These are phyloP conservation scores for Elephantulus edwardii DNA, from an alignment of 2,113 vertebrate species.

Conservation along the genomic window DNA sequence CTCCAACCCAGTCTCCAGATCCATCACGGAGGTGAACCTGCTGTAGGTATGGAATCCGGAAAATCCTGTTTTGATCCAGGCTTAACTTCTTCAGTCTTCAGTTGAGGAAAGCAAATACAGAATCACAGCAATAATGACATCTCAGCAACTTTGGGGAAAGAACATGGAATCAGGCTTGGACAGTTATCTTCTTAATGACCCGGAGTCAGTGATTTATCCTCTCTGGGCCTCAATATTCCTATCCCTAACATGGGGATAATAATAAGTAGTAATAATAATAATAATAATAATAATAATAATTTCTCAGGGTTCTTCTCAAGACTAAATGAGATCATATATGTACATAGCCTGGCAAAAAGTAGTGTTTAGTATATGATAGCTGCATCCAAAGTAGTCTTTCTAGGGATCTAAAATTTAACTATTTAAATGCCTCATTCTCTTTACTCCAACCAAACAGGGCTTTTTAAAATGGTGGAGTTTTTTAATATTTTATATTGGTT, in stretches of 20 bases:
- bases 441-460: slow-evolving; percentile 8
- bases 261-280: too few relatives aligned
- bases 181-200: neutral
- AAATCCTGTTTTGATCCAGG: slow-evolving; percentile 88
- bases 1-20: slow-evolving; percentile 23
- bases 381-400: slow-evolving; percentile 27
- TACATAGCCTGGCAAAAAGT: neutral
- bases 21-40: slow-evolving; percentile 51
- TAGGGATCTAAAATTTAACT: slow-evolving; percentile 25
- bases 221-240: neutral
- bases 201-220: slow-evolving; percentile 22
- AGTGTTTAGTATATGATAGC: slow-evolving; percentile 1
- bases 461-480: neutral
- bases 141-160: slow-evolving; percentile 38
- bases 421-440: slow-evolving; percentile 44
- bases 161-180: slow-evolving; percentile 2
- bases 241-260: neutral
- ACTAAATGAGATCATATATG: neutral
- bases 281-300: too few relatives aligned
- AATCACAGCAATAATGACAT: slow-evolving; percentile 53
- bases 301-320: slow-evolving; percentile 9
- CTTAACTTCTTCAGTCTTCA: slow-evolving; percentile 88
- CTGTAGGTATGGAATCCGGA: slow-evolving; percentile 86
- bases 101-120: slow-evolving; percentile 69
- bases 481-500: too few relatives aligned